These are phyloP conservation scores for Drepana arcuata DNA, from an alignment of 1,140 invertebrate genomes.

Conservation along the genomic window DNA sequence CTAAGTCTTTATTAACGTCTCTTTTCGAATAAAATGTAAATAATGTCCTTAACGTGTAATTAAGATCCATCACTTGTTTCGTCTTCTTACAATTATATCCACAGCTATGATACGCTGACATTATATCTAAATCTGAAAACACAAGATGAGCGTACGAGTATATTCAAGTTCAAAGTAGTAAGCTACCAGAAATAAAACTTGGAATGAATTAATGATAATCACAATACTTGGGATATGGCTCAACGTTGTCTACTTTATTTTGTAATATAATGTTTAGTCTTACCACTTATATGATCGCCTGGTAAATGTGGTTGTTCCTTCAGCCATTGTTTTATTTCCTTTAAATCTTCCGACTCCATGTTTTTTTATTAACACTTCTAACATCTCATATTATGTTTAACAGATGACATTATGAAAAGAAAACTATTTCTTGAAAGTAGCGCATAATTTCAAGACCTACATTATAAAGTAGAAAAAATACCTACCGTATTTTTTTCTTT, in stretches of 20 bases:
- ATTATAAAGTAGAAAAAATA: no score
- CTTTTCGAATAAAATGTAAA: slow-evolving; percentile 53
- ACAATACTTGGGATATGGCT: no score
- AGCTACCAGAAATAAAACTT: no score
- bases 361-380: slow-evolving; percentile 49
- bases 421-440: no score
- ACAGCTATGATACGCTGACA: slow-evolving; percentile 77
- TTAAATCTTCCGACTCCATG: slow-evolving; percentile 48
- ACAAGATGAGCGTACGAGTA: slow-evolving; percentile 11
- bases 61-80: slow-evolving; percentile 76
- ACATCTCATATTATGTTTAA: no score
- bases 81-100: slow-evolving; percentile 75
- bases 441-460: no score
- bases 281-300: slow-evolving; percentile 32
- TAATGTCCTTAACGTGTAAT: slow-evolving; percentile 74
- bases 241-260: no score
- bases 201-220: no score
- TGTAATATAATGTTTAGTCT: no score
- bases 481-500: no score
- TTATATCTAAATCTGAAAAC: slow-evolving; percentile 73
- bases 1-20: slow-evolving; percentile 27
- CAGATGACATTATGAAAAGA: no score
- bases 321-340: slow-evolving; percentile 45
- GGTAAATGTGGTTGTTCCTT: slow-evolving; percentile 56
- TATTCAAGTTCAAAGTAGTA: no score